Conservation (phyloP, 1,140 invertebrate genomes). For the Paraescarpia echinospica region DNA sequence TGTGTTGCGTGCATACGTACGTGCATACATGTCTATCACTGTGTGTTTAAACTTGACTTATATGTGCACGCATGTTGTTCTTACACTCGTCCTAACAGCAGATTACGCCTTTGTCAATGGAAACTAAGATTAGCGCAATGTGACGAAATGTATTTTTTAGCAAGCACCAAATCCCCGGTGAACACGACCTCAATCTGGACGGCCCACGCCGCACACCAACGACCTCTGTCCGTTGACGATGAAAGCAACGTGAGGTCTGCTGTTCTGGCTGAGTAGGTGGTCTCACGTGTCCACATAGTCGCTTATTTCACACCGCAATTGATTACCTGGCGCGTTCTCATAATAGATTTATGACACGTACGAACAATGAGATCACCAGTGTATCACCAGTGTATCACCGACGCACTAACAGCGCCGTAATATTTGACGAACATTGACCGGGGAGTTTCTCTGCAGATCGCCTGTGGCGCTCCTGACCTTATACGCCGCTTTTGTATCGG, state of each 20-base stretch:
- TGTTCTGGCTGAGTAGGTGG: not conserved
- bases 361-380: not conserved
- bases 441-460: not conserved
- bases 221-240: not conserved
- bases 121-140: not conserved
- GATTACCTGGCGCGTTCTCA: not conserved
- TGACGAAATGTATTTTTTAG: not conserved
- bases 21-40: not conserved
- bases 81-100: no score
- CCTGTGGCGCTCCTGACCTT: not conserved
- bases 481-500: not conserved
- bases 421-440: not conserved
- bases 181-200: not conserved
- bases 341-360: slow-evolving; percentile 1
- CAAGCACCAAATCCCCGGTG: not conserved
- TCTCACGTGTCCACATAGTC: not conserved
- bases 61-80: no score
- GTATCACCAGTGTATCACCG: not conserved
- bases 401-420: not conserved
- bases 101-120: no score
- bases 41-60: not conserved
- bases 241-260: not conserved
- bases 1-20: not conserved
- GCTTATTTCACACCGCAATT: not conserved
- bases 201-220: not conserved